Conservation (phyloP, 2,888 invertebrate species). For the Sphaerophoria taeniata region DNA sequence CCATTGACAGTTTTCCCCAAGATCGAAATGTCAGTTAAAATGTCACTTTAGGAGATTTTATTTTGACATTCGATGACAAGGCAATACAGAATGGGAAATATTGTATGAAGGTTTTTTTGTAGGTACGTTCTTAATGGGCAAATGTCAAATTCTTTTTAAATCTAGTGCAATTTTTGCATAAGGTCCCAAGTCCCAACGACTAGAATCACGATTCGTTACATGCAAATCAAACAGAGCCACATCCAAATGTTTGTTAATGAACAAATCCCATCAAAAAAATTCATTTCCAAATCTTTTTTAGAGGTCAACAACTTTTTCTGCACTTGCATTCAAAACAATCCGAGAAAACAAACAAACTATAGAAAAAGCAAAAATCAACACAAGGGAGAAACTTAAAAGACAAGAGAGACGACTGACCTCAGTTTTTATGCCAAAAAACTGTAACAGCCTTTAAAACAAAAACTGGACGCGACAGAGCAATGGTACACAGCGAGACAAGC, state of each 20-base stretch:
- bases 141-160: too few relatives aligned
- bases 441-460: conserved; percentile 26
- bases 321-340: conserved; percentile 34
- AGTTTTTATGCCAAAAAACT: conserved; percentile 58
- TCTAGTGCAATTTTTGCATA: too few relatives aligned
- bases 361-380: conserved; percentile 10
- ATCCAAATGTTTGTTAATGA: background rate
- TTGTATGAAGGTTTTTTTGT: too few relatives aligned
- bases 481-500: conserved; percentile 2
- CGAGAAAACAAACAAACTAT: conserved; percentile 25
- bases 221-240: background rate
- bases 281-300: conserved; percentile 4
- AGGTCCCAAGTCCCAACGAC: too few relatives aligned
- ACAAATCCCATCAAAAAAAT: background rate
- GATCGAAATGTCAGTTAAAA: too few relatives aligned
- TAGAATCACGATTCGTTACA: too few relatives aligned
- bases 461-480: conserved; percentile 1
- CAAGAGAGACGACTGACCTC: conserved; percentile 52
- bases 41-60: too few relatives aligned
- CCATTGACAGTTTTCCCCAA: too few relatives aligned
- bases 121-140: too few relatives aligned
- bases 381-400: background rate
- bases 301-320: conserved; percentile 55
- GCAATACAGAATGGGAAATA: too few relatives aligned
- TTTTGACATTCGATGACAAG: too few relatives aligned